Base-by-base conservation (phyloP, 2,113 vertebrate genomes). In the Pholis gunnellus region DNA sequence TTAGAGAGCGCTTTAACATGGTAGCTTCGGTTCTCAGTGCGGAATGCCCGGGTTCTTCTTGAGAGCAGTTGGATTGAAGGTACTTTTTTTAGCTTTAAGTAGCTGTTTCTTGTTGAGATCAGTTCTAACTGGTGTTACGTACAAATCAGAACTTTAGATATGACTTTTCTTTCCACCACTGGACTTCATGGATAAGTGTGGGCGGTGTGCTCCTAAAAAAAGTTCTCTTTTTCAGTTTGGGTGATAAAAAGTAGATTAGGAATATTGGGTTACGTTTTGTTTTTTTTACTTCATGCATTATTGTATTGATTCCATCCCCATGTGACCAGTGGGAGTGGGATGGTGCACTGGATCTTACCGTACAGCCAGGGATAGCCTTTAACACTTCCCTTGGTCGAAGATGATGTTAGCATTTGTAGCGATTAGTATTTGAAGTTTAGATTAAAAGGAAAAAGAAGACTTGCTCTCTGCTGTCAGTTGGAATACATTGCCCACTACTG, bases 241-340 rank as follows among this genome's bases (percentile, higher is more conserved):
- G 15, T 72, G 61, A 71, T 22, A 25, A 74, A 52, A 69, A 79
- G 17, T 54, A 25, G 9, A 9, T 20, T 36, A 31, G 22, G 9
- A 14, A 7, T 59, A 6, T 61, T 36, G 14, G 29, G 5, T 67
- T 59, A 17, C 11, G 3, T 14, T 3, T 54, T 29, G 3, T 10
- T 74, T 29, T 57, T 85, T 57, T 57, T 75, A 27, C 20, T 60
- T 77, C 9, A n/a, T 68, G 27, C 10, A 29, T 73, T 40, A 18
- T 67, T 36, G 2, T 52, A 81, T 72, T 70, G 84, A 89, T 82
- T 72, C 38, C 29, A 29, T 46, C 77, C 74, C 38, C 81, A 89
- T 87, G 89, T 92, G 88, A 88, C 74, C 36, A 1, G 65, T 52
- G 18, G 9, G 68, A 40, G n/a, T 76, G 69, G 44, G 50, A 77